Percentiles rank a stretch among this genome's conserved stretches.
These are phyloP conservation scores for Bursaphelenchus mucronatus DNA, from an alignment of 1,140 invertebrate genomes.

Conservation along the genomic window DNA sequence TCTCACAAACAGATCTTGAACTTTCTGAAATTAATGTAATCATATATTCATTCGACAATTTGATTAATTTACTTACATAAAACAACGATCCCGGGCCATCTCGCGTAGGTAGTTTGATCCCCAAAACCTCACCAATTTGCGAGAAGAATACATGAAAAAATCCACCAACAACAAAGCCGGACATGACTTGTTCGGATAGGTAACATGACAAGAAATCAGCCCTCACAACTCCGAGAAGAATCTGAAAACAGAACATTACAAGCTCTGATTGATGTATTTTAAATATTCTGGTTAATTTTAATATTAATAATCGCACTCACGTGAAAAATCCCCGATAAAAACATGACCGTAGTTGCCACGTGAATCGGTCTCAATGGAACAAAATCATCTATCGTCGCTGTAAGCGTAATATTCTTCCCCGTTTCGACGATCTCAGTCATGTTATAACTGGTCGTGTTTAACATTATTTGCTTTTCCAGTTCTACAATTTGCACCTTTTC, in stretches of 20 bases:
- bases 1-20: slow-evolving; percentile 38
- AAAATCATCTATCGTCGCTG: slow-evolving; percentile 17
- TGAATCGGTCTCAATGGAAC: slow-evolving; percentile 48
- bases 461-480: background rate
- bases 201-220: slow-evolving; percentile 58
- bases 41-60: background rate
- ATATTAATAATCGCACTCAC: slow-evolving; percentile 21
- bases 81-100: slow-evolving; percentile 38
- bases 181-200: slow-evolving; percentile 59
- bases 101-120: slow-evolving; percentile 48
- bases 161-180: slow-evolving; percentile 57
- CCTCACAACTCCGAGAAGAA: slow-evolving; percentile 53
- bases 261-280: too few species aligned
- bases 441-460: too few species aligned
- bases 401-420: slow-evolving; percentile 1
- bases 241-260: slow-evolving; percentile 26
- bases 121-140: slow-evolving; percentile 55
- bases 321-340: slow-evolving; percentile 53
- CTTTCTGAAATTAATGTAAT: slow-evolving; percentile 34
- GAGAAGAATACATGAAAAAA: slow-evolving; percentile 56
- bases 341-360: slow-evolving; percentile 54
- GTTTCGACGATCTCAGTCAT: background rate
- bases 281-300: background rate
- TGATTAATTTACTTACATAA: slow-evolving; percentile 3
- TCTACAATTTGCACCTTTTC: slow-evolving; percentile 30